These are phyloP conservation scores for Brienomyrus brachyistius DNA, from an alignment of 2,113 vertebrate species.

Conservation along the genomic window DNA sequence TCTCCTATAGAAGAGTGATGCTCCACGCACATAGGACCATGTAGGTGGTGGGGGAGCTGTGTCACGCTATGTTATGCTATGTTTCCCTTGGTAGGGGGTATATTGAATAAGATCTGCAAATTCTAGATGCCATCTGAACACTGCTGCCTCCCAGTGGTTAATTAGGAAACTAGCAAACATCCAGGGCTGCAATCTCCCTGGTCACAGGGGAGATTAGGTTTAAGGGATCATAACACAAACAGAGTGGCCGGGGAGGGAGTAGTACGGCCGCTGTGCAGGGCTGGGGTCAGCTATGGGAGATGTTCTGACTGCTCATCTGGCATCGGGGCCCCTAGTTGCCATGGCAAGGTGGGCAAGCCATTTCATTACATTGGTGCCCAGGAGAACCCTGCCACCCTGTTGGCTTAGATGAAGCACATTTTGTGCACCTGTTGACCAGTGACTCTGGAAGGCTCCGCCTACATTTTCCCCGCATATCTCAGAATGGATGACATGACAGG, in stretches of 20 bases:
- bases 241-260: neutral
- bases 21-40: neutral
- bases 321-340: too few relatives aligned
- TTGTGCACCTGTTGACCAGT: neutral
- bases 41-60: neutral
- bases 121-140: neutral
- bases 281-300: neutral
- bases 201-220: constrained; percentile 43
- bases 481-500: neutral
- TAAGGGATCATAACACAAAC: constrained; percentile 35
- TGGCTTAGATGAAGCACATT: neutral
- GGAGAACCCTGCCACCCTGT: neutral
- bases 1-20: neutral
- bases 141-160: neutral
- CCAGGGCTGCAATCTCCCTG: constrained; percentile 42
- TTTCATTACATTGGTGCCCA: neutral
- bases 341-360: neutral
- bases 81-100: neutral
- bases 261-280: neutral
- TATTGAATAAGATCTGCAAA: neutral
- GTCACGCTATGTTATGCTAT: neutral
- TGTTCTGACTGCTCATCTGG: neutral
- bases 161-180: constrained; percentile 27
- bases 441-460: neutral
- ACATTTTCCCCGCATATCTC: neutral